Percentiles rank a stretch among this genome's conserved stretches.
phyloP scores from a whole-genome alignment of 2,888 invertebrate genomes.

The Nesidiocoris tenuis region DNA sequence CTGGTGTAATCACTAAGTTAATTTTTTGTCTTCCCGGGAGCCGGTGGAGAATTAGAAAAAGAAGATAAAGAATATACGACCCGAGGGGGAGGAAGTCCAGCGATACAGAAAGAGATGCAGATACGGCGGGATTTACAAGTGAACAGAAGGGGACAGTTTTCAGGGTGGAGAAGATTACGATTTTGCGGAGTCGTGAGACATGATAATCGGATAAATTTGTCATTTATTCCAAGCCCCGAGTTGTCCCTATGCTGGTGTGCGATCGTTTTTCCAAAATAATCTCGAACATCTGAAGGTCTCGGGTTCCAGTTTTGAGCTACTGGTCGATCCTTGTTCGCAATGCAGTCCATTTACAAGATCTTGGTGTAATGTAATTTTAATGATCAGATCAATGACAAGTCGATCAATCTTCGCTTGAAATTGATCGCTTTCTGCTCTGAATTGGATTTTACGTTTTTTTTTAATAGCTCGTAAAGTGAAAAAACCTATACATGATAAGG shows the following conservation, averaged over 20 bases:
- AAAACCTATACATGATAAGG: too few species aligned
- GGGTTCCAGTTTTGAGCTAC: background rate
- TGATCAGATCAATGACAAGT: background rate
- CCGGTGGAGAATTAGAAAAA: background rate
- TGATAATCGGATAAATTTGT: slow-evolving; percentile 10
- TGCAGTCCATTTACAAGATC: background rate
- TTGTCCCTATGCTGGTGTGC: background rate
- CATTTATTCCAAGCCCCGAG: background rate
- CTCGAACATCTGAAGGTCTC: background rate
- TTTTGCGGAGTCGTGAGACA: background rate
- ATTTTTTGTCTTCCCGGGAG: background rate
- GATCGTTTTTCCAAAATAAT: background rate
- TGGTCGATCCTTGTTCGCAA: background rate
- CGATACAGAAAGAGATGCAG: background rate
- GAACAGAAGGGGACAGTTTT: background rate
- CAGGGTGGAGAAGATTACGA: slow-evolving; percentile 6
- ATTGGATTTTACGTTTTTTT: too few species aligned
- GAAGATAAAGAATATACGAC: background rate
- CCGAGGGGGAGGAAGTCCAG: background rate
- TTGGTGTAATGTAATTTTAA: background rate
- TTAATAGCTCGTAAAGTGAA: too few species aligned
- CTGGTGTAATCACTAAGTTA: background rate
- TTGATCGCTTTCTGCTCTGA: too few species aligned
- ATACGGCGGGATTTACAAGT: background rate
- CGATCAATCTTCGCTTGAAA: background rate